Conservation (phyloP, 2,888 invertebrate species). For the Sesia apiformis region DNA sequence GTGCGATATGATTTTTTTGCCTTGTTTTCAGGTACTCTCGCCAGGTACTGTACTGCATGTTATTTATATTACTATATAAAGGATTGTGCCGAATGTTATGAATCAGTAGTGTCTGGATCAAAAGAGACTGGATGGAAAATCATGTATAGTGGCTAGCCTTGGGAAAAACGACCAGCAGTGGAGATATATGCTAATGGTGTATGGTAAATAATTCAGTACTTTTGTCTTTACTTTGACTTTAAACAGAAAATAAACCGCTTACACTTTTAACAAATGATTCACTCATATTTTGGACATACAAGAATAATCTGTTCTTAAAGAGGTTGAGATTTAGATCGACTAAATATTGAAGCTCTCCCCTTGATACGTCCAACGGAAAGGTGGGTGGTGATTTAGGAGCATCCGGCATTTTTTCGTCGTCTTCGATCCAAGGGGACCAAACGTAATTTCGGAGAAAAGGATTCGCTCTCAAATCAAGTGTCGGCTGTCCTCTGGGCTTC, state of each 20-base stretch:
- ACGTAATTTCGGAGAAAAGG: constrained; percentile 25
- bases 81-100: too few relatives aligned
- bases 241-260: constrained; percentile 21
- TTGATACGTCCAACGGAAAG: constrained; percentile 31
- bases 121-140: too few relatives aligned
- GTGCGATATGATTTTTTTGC: too few relatives aligned
- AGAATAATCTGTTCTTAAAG: constrained; percentile 23
- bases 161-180: too few relatives aligned
- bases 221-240: background rate
- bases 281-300: constrained; percentile 21
- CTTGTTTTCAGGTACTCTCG: too few relatives aligned
- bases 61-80: too few relatives aligned
- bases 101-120: too few relatives aligned
- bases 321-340: constrained; percentile 25
- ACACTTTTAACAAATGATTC: constrained; percentile 25
- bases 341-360: constrained; percentile 27
- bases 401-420: constrained; percentile 20
- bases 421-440: constrained; percentile 31
- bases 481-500: constrained; percentile 20
- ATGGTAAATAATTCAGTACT: too few relatives aligned
- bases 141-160: too few relatives aligned
- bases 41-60: too few relatives aligned
- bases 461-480: constrained; percentile 24
- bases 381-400: constrained; percentile 11
- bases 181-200: too few relatives aligned